A percentile compares a stretch with the other conserved stretches of the same genome.
Evolutionary conservation across 2,113 vertebrate genomes (phyloP).

Genomic region (Crotophaga sulcirostris): DNA sequence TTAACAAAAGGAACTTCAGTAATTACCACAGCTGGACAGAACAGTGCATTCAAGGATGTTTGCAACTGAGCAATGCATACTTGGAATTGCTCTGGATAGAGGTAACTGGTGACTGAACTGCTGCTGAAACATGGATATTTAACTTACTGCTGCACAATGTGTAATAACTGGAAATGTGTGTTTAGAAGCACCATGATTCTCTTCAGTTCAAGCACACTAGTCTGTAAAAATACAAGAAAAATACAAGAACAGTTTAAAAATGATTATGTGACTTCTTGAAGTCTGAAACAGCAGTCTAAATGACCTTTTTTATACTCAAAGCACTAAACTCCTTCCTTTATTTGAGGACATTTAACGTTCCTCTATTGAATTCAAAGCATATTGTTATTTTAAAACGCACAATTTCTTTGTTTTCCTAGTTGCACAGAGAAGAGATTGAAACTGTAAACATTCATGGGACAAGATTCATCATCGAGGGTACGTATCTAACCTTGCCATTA

Average conservation of each 20-base stretch:
- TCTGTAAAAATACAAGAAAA: not conserved
- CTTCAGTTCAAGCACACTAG: not conserved
- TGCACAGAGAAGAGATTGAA: constrained; percentile 86
- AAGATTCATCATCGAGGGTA: constrained; percentile 87
- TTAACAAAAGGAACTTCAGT: not conserved
- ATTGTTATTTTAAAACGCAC: not conserved
- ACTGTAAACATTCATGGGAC: constrained; percentile 90
- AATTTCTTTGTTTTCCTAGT: constrained; percentile 69
- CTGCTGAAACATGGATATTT: not conserved
- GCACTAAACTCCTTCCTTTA: not conserved
- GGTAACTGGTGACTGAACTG: not conserved
- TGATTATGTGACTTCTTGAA: not conserved
- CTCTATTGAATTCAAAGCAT: not conserved
- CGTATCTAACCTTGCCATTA: not conserved
- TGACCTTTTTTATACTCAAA: not conserved
- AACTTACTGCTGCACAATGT: not conserved
- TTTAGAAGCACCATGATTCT: not conserved
- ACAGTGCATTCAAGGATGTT: not conserved
- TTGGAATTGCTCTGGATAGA: not conserved
- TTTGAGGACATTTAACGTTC: not conserved
- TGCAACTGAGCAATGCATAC: not conserved
- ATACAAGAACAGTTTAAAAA: not conserved
- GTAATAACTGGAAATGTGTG: not conserved
- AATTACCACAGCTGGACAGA: not conserved
- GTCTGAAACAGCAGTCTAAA: not conserved